Percentiles rank a stretch among this genome's conserved stretches.
These are phyloP conservation scores for Yponomeuta sedellus DNA, from an alignment of 2,888 invertebrate genomes.

Conservation along the genomic window DNA sequence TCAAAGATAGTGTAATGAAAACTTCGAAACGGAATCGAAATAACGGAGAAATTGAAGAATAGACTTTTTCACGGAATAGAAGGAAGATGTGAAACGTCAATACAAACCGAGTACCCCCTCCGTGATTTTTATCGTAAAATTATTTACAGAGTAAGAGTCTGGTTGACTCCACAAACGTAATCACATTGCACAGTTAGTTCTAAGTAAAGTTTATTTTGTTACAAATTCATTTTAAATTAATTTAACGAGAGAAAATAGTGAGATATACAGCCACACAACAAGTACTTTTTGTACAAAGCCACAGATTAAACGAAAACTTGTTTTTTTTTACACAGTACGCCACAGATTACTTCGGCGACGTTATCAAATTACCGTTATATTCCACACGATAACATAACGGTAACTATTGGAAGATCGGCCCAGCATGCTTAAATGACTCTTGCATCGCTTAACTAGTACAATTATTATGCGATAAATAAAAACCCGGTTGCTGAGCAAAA, in stretches of 20 bases:
- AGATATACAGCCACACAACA: neutral
- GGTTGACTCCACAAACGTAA: neutral
- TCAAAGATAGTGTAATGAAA: slow-evolving; percentile 33
- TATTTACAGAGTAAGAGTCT: neutral
- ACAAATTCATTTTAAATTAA: neutral
- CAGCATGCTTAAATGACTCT: too few species aligned
- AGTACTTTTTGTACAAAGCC: neutral
- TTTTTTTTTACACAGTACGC: neutral
- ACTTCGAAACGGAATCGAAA: neutral
- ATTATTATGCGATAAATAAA: too few species aligned
- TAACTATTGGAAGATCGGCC: too few species aligned
- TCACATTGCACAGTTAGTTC: too few species aligned
- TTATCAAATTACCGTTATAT: too few species aligned
- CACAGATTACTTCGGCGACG: too few species aligned
- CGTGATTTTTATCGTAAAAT: neutral
- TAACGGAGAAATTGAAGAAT: neutral
- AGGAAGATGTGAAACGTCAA: slow-evolving; percentile 58
- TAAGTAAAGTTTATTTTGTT: neutral
- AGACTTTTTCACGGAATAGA: slow-evolving; percentile 35
- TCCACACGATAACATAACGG: too few species aligned
- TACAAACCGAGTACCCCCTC: slow-evolving; percentile 29
- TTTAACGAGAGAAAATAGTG: neutral
- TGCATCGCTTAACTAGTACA: too few species aligned
- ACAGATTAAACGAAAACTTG: neutral
- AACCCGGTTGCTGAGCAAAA: too few species aligned